Conservation (phyloP, 2,888 invertebrate species). For the Gari tellinella region DNA sequence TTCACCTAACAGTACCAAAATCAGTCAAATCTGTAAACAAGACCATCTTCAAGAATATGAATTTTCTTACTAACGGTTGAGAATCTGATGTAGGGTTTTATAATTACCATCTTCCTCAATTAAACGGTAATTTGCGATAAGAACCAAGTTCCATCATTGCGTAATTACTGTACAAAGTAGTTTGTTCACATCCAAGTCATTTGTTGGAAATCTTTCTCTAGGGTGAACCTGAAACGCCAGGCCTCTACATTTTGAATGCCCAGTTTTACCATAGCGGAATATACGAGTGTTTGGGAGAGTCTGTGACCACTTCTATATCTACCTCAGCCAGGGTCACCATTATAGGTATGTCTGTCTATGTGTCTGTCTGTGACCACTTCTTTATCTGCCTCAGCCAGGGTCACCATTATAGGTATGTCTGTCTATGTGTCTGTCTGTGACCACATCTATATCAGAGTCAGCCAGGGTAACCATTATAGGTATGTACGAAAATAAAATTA, state of each 20-base stretch:
- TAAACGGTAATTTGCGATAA: too few relatives aligned
- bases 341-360: conserved; percentile 47
- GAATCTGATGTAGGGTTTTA: too few relatives aligned
- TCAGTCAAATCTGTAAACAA: too few relatives aligned
- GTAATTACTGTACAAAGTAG: too few relatives aligned
- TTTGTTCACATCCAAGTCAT: too few relatives aligned
- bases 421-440: not conserved
- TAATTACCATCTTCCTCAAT: too few relatives aligned
- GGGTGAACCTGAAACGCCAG: conserved; percentile 21
- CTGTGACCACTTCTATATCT: conserved; percentile 86
- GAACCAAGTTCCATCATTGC: too few relatives aligned
- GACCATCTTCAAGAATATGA: too few relatives aligned
- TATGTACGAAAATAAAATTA: too few relatives aligned
- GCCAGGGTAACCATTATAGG: conserved; percentile 62
- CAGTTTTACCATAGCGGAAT: conserved; percentile 94
- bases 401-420: conserved; percentile 64
- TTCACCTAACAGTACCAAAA: too few relatives aligned
- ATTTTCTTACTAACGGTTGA: too few relatives aligned
- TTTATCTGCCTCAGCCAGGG: conserved; percentile 32
- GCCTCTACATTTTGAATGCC: conserved; percentile 88
- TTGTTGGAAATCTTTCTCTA: too few relatives aligned
- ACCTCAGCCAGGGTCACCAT: conserved; percentile 54
- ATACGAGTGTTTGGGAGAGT: conserved; percentile 94
- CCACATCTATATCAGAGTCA: conserved; percentile 26
- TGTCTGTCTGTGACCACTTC: conserved; percentile 17